These are phyloP conservation scores for Spondyliosoma cantharus DNA, from an alignment of 2,797 vertebrate genomes.

Conservation along the genomic window DNA sequence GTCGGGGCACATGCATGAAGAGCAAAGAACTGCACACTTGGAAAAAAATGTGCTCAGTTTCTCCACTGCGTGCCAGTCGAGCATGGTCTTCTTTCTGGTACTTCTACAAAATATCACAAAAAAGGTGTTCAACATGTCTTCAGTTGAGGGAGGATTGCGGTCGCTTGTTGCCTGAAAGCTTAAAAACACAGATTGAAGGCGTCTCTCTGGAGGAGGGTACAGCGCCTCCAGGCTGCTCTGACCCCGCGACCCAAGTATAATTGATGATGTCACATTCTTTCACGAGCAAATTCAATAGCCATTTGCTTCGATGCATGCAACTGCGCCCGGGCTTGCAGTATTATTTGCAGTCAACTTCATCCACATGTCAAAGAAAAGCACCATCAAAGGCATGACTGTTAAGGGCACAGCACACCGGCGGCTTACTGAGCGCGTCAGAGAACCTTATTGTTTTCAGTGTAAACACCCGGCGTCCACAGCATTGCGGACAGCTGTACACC, in stretches of 20 bases:
- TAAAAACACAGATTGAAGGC: slow-evolving; percentile 37
- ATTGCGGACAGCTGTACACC: neutral
- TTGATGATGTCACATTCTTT: slow-evolving; percentile 57
- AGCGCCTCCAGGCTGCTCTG: slow-evolving; percentile 48
- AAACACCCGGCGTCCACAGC: neutral
- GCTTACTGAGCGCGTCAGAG: slow-evolving; percentile 17
- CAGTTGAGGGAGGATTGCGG: slow-evolving; percentile 24
- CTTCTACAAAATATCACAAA: slow-evolving; percentile 36
- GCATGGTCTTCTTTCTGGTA: slow-evolving; percentile 10
- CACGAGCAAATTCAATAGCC: slow-evolving; percentile 42
- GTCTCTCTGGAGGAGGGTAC: slow-evolving; percentile 39
- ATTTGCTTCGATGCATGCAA: slow-evolving; percentile 34
- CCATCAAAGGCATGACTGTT: slow-evolving; percentile 29
- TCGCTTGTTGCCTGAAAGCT: slow-evolving; percentile 23
- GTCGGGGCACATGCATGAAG: slow-evolving; percentile 40
- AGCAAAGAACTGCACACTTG: slow-evolving; percentile 30
- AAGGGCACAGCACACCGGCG: slow-evolving; percentile 15
- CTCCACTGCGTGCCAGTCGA: slow-evolving; percentile 1
- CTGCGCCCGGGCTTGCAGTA: neutral
- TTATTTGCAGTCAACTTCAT: slow-evolving; percentile 22
- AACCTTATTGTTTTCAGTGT: slow-evolving; percentile 23
- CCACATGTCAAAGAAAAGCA: slow-evolving; percentile 39
- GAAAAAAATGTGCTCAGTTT: slow-evolving; percentile 19
- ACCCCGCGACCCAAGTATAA: slow-evolving; percentile 63
- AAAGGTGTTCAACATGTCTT: slow-evolving; percentile 16